These are phyloP conservation scores for Tichodroma muraria DNA, from an alignment of 2,113 vertebrate species.

Conservation along the genomic window DNA sequence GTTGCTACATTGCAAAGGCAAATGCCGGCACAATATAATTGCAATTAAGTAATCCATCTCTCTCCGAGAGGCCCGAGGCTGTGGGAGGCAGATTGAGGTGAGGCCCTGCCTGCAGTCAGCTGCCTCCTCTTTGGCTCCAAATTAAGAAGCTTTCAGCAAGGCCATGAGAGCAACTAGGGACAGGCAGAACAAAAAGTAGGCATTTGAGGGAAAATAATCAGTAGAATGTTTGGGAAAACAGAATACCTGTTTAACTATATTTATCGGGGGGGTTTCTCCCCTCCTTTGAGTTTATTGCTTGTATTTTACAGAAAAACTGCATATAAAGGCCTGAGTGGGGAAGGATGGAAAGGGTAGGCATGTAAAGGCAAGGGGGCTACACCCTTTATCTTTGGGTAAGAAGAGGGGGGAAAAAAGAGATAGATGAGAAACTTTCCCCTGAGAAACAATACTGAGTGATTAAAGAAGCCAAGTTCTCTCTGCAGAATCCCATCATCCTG, in stretches of 20 bases:
- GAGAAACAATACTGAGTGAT: background rate
- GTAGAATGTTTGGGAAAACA: background rate
- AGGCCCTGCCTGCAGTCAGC: background rate
- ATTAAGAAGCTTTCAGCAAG: background rate
- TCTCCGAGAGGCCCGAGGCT: background rate
- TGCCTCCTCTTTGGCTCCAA: background rate
- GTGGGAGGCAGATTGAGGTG: background rate
- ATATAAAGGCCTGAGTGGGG: background rate
- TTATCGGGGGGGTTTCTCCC: fast-evolving
- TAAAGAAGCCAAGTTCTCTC: background rate
- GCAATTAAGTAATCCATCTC: background rate
- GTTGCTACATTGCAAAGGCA: background rate
- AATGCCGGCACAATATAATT: background rate
- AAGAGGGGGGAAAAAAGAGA: fast-evolving
- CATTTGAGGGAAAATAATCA: background rate
- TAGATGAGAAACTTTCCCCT: background rate
- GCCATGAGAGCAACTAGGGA: background rate
- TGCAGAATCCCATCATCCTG: background rate
- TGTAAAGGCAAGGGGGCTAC: background rate
- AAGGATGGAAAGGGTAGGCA: background rate
- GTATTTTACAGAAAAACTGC: background rate
- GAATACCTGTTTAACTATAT: fast-evolving
- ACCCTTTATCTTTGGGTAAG: background rate
- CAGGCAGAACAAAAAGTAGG: background rate
- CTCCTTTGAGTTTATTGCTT: background rate